These are phyloP conservation scores for Coregonus clupeaformis DNA, from an alignment of 2,113 vertebrate genomes.

Conservation along the genomic window DNA sequence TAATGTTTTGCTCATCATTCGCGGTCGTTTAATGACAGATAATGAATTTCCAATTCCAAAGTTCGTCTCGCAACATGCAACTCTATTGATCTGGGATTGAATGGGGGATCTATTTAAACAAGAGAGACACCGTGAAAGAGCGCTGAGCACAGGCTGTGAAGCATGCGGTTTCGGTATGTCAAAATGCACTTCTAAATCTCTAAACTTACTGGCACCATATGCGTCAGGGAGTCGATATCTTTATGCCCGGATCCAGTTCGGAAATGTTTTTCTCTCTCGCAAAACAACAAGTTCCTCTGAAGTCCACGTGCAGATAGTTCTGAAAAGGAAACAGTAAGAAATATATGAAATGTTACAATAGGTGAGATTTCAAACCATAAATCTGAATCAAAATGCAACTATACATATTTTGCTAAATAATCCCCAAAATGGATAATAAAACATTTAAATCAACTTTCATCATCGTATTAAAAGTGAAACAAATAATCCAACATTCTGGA, in stretches of 20 bases:
- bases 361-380: background rate
- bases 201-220: slow-evolving; percentile 64
- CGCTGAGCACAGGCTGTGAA: background rate
- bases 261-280: slow-evolving; percentile 38
- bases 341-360: slow-evolving; percentile 10
- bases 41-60: slow-evolving; percentile 12
- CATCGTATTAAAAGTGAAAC: background rate
- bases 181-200: slow-evolving; percentile 54
- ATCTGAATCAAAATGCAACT: background rate
- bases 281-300: slow-evolving; percentile 49
- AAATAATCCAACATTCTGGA: background rate
- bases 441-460: background rate
- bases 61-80: slow-evolving; percentile 44
- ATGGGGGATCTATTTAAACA: slow-evolving; percentile 57
- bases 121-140: slow-evolving; percentile 41
- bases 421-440: background rate
- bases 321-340: slow-evolving; percentile 43
- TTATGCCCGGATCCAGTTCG: slow-evolving; percentile 46
- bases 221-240: slow-evolving; percentile 51
- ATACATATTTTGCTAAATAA: background rate
- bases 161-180: slow-evolving; percentile 39
- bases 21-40: background rate
- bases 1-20: background rate
- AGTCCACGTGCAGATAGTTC: slow-evolving; percentile 51
- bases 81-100: slow-evolving; percentile 53